These are phyloP conservation scores for Lepus oiostolus DNA, from an alignment of 2,797 vertebrate genomes.

Conservation along the genomic window DNA sequence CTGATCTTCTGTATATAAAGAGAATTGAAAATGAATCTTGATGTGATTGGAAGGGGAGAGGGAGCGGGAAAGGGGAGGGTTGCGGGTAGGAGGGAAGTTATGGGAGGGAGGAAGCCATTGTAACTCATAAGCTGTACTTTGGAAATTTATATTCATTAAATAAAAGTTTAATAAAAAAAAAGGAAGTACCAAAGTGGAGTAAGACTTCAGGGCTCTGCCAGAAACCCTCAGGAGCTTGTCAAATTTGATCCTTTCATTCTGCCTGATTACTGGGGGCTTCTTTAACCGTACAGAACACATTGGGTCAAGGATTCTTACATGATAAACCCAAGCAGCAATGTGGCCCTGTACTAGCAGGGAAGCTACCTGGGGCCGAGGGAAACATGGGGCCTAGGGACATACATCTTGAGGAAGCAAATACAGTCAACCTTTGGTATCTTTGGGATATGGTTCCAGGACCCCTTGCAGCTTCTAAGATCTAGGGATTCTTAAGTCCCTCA, in stretches of 20 bases:
- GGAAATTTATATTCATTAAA: too few relatives aligned
- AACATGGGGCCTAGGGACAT: fast-evolving
- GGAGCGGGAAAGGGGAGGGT: too few relatives aligned
- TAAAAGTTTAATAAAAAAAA: neutral
- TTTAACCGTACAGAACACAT: neutral
- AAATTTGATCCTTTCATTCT: neutral
- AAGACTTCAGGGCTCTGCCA: neutral
- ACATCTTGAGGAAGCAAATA: neutral
- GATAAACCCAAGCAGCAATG: neutral
- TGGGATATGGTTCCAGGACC: neutral
- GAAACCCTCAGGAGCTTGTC: neutral
- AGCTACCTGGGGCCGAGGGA: neutral
- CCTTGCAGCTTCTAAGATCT: neutral
- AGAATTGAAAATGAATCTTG: too few relatives aligned
- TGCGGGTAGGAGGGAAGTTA: too few relatives aligned
- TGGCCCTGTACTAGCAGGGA: neutral
- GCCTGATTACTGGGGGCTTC: neutral
- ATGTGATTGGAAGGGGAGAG: too few relatives aligned
- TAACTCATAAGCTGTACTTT: too few relatives aligned
- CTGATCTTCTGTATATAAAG: too few relatives aligned
- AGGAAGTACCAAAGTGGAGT: neutral
- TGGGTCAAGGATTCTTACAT: neutral
- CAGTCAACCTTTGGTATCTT: neutral
- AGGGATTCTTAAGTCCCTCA: neutral
- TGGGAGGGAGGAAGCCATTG: too few relatives aligned